Percentiles rank a stretch among this genome's conserved stretches.
These are phyloP conservation scores for Hypotaenidia philippensis DNA, from an alignment of 2,797 vertebrate species.

Conservation along the genomic window DNA sequence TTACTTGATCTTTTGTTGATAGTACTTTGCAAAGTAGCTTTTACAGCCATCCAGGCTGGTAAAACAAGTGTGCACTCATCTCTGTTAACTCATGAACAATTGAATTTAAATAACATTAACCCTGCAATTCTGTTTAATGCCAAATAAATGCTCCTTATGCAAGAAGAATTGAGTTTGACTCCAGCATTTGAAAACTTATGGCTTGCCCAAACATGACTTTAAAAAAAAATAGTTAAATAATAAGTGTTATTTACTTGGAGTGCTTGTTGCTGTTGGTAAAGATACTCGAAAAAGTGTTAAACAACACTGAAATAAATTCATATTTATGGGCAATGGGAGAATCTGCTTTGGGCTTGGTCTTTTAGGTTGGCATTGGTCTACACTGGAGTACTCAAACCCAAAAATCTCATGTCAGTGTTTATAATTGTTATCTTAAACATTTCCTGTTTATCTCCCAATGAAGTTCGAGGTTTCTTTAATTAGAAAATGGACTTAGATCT, in stretches of 20 bases:
- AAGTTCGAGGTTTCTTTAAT: constrained; percentile 14
- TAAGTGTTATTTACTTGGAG: neutral
- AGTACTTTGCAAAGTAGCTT: neutral
- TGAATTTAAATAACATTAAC: neutral
- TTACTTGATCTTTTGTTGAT: neutral
- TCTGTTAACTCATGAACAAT: neutral
- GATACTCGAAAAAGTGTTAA: neutral
- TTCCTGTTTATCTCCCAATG: constrained; percentile 58
- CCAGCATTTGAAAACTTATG: neutral
- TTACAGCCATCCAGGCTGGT: neutral
- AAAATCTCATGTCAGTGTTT: neutral
- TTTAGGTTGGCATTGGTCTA: neutral
- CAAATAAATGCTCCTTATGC: neutral
- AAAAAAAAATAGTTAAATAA: neutral
- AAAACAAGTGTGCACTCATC: neutral
- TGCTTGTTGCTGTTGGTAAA: neutral
- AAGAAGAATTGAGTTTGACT: accelerated
- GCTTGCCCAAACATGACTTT: neutral
- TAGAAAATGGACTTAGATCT: neutral
- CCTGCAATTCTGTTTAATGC: neutral
- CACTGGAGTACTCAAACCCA: neutral
- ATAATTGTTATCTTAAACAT: neutral
- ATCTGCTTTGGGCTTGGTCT: neutral
- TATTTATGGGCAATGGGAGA: neutral
- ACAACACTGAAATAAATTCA: neutral